phyloP scores from a whole-genome alignment of 2,888 invertebrate species.

The Eumerus sabulonum region DNA sequence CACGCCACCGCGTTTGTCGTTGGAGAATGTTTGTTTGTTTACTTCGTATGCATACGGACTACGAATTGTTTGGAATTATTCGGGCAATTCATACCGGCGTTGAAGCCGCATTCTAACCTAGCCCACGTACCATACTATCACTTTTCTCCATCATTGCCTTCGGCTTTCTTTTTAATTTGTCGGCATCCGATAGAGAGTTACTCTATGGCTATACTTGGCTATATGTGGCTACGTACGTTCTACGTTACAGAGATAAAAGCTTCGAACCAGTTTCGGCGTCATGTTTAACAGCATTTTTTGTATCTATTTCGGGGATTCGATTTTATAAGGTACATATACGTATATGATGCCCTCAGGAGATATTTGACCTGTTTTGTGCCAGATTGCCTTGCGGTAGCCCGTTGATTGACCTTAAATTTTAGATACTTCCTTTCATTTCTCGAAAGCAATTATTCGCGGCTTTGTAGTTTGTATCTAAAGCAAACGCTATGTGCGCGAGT shows the following conservation, averaged over 20 bases:
- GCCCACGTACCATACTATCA: no score
- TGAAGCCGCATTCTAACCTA: no score
- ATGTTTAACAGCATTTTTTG: no score
- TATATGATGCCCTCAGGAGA: constrained; percentile 41
- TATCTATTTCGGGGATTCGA: no score
- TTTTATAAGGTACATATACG: no score
- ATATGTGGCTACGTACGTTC: no score
- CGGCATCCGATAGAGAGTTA: constrained; percentile 32
- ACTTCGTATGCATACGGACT: constrained; percentile 15
- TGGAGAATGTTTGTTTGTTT: constrained; percentile 9
- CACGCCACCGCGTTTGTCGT: constrained; percentile 23
- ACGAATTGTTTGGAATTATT: constrained; percentile 18
- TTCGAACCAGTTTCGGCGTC: not conserved
- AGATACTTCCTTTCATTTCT: constrained; percentile 15
- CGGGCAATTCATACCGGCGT: no score
- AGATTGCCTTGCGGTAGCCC: constrained; percentile 34
- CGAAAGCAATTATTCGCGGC: constrained; percentile 9
- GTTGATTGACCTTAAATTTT: constrained; percentile 36
- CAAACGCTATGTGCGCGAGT: constrained; percentile 4
- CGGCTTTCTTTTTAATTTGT: no score
- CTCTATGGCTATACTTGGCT: constrained; percentile 7
- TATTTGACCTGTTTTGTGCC: constrained; percentile 39
- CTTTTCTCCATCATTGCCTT: no score
- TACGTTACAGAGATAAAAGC: not conserved
- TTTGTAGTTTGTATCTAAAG: not conserved